Percentiles rank a stretch among this genome's conserved stretches.
Evolutionary conservation across 2,888 invertebrate species (phyloP).

Genomic region (Epistrophe eligans): DNA sequence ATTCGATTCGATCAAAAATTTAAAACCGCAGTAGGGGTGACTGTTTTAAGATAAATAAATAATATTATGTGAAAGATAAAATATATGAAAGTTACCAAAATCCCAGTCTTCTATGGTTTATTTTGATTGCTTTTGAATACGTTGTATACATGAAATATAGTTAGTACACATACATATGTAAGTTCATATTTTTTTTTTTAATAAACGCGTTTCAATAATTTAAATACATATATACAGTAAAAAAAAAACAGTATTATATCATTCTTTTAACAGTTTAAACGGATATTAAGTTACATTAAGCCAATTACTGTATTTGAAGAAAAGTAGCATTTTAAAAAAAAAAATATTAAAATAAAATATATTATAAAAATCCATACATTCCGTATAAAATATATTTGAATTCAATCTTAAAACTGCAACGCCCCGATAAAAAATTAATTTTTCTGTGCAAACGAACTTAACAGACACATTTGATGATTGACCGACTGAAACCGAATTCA

Average conservation of each 20-base stretch:
- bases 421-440: not conserved
- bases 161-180: not conserved
- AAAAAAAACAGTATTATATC: conserved; percentile 1
- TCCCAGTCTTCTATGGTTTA: conserved; percentile 12
- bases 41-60: not conserved
- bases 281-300: conserved; percentile 38
- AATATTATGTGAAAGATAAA: not conserved
- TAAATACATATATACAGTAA: not conserved
- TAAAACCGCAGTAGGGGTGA: not conserved
- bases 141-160: not conserved
- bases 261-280: conserved; percentile 17
- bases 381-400: conserved; percentile 11
- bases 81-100: not conserved
- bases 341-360: conserved; percentile 16
- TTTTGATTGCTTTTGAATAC: not conserved
- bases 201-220: not conserved
- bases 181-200: not conserved
- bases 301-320: conserved; percentile 55
- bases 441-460: conserved; percentile 30
- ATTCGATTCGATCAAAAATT: not conserved
- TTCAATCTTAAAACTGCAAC: conserved; percentile 1
- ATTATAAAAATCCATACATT: conserved; percentile 25
- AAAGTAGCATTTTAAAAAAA: conserved; percentile 68
- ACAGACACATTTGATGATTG: conserved; percentile 33
- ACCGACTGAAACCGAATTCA: conserved; percentile 10